A percentile compares a stretch with the other conserved stretches of the same genome.
These are phyloP conservation scores for Odocoileus virginianus DNA, from an alignment of 2,113 vertebrate genomes.

Conservation along the genomic window DNA sequence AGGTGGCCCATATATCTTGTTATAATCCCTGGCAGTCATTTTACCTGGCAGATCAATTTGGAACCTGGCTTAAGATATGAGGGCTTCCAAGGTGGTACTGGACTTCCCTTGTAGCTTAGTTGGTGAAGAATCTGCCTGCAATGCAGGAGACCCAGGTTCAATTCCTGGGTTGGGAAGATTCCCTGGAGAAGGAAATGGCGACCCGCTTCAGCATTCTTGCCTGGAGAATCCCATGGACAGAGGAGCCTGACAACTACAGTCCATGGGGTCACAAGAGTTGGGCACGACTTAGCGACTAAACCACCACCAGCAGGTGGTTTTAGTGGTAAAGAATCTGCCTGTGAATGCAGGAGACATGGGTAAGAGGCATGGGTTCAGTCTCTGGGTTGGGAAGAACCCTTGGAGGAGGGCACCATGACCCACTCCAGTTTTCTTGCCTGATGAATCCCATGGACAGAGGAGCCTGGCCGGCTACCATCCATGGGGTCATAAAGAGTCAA, in stretches of 20 bases:
- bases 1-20: background rate
- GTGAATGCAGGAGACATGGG: background rate
- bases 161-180: background rate
- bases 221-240: background rate
- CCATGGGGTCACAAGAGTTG: background rate
- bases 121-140: background rate
- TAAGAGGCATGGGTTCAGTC: background rate
- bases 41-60: background rate
- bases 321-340: background rate
- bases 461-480: background rate
- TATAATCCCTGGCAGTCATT: background rate
- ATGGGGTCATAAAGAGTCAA: background rate
- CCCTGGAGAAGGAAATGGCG: background rate
- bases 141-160: background rate
- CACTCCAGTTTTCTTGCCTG: background rate
- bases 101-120: background rate
- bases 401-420: background rate
- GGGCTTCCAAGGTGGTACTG: background rate
- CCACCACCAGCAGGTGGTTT: background rate
- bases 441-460: background rate
- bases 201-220: background rate
- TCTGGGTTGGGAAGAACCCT: background rate
- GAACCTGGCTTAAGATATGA: background rate
- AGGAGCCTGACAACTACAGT: background rate
- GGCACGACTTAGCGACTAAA: background rate